Evolutionary conservation across 2,113 vertebrate species (phyloP).

Genomic region (Podiceps cristatus): DNA sequence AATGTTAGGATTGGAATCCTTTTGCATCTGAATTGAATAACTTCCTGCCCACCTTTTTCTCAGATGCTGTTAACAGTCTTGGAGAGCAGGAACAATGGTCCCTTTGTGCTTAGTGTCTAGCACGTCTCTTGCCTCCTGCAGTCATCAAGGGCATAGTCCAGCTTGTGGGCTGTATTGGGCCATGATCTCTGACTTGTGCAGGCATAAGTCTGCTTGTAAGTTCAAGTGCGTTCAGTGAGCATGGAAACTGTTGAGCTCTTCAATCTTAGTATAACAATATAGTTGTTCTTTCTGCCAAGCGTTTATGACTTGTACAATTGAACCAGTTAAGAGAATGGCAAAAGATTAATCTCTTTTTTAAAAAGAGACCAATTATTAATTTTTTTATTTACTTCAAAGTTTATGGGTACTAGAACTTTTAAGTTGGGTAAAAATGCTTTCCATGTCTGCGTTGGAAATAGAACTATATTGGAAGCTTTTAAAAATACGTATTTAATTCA

Average conservation of each 20-base stretch:
- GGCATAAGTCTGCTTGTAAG: neutral
- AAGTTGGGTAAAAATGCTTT: neutral
- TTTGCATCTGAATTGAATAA: neutral
- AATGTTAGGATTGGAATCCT: neutral
- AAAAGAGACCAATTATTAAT: neutral
- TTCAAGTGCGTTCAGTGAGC: neutral
- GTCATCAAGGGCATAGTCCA: neutral
- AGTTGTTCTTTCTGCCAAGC: neutral
- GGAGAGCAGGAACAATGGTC: neutral
- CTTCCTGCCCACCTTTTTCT: constrained; percentile 41
- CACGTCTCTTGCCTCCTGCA: neutral
- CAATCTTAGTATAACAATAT: rapidly evolving
- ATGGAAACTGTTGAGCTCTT: neutral
- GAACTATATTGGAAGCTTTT: neutral
- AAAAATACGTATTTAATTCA: rapidly evolving
- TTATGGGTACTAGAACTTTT: neutral
- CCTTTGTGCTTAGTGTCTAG: neutral
- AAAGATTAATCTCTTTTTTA: neutral
- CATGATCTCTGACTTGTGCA: neutral
- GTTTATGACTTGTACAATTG: neutral
- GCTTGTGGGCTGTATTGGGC: neutral
- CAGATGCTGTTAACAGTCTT: neutral
- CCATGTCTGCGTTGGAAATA: neutral
- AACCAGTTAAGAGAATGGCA: neutral
- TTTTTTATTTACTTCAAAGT: neutral